Evolutionary conservation across 1,140 invertebrate species (phyloP).

Genomic region (Paracyclopina nana): DNA sequence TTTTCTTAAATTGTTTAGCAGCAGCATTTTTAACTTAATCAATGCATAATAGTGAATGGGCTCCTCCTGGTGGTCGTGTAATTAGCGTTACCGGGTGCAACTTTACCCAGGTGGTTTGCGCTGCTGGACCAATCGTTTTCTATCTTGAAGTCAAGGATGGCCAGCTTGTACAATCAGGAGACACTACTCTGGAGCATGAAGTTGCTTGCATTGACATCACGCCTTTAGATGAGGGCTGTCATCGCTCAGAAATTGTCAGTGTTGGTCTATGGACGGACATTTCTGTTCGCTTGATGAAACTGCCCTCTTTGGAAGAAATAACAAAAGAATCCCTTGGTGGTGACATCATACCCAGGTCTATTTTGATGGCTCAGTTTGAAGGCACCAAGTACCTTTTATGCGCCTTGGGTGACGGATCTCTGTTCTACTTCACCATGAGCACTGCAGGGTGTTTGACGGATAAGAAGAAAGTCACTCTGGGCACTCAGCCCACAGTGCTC

Average conservation of each 20-base stretch:
- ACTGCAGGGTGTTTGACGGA: constrained; percentile 48
- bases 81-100: constrained; percentile 80
- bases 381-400: constrained; percentile 70
- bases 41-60: constrained; percentile 42
- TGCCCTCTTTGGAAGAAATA: constrained; percentile 54
- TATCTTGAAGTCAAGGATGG: constrained; percentile 43
- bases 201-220: constrained; percentile 90
- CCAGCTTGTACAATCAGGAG: constrained; percentile 3
- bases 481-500: constrained; percentile 87
- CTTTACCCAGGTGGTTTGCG: constrained; percentile 57
- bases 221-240: constrained; percentile 38
- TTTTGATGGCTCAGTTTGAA: constrained; percentile 84
- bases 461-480: constrained; percentile 76
- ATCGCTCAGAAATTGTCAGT: constrained; percentile 34
- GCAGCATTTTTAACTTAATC: not conserved
- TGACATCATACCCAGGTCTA: constrained; percentile 84
- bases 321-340: constrained; percentile 70
- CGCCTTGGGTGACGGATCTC: constrained; percentile 87
- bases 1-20: not conserved
- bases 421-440: constrained; percentile 83
- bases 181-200: constrained; percentile 59
- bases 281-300: constrained; percentile 56
- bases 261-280: constrained; percentile 96
- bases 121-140: constrained; percentile 66
- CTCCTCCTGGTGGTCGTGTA: constrained; percentile 44